Evolutionary conservation across 2,797 vertebrate genomes (phyloP), one percentile per base, ranked within the genome.

Genomic region (Urophycis tenuis): DNA sequence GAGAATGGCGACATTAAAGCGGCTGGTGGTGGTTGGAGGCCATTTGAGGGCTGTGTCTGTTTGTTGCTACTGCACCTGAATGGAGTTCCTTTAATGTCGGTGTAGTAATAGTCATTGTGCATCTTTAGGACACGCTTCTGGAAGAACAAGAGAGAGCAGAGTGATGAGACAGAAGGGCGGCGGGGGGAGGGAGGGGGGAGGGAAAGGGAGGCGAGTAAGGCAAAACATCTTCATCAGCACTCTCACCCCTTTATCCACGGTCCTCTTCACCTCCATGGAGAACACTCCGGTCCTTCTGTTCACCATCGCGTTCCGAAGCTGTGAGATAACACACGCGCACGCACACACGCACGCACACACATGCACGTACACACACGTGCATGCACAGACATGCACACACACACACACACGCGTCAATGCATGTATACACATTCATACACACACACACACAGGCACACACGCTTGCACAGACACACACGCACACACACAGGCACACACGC

Each of bases 91-190:
- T 96, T 97, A 92, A 99, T 98, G 92, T 98, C 97, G 76, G 97
- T 99, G 81, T 96, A 99, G 94, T 95, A 99, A 93, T 99, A 99
- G 92, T 99, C 97, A 90, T 98, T 98, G 92, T 97, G 97, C 97
- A 99, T 97, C 87, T 95, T 96, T 88, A 98, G 92, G 79, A 99
- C 96, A 64, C 97, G 96, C 88, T 96, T 98, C 97, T 99, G 91
- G 86, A 92, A 77, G 49, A 80, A 78, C 76, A 80, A 85, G 67
- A 85, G 80, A 77, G 45, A 41, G 15, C 76, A 1, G 35, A 45
- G 75, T 11, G 71, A 78, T 6, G 19, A 31, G 45, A 83, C 60
- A 67, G 60, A 67, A 3, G 60, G 60, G n/a, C n/a, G n/a, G 0
- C 1, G 60, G n/a, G n/a, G n/a, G n/a, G n/a, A n/a, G n/a, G 53